Evolutionary conservation across 35 echinoderm and acorn worm species (phyloP).

Genomic region (Amphiura filiformis): DNA sequence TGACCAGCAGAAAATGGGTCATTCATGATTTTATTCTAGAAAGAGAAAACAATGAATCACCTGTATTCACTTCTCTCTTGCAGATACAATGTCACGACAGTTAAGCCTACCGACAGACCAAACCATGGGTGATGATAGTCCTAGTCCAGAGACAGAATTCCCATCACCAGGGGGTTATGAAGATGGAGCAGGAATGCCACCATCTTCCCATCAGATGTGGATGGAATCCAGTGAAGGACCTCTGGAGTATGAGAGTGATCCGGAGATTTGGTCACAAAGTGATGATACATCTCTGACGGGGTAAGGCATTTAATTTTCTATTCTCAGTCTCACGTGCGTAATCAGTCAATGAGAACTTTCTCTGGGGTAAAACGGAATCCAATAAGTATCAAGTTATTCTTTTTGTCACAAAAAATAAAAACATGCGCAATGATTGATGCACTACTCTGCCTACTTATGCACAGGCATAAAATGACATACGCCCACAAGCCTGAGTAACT

Average conservation of each 20-base stretch:
- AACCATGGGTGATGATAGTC: slow-evolving; percentile 5
- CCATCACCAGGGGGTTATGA: slow-evolving; percentile 21
- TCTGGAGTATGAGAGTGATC: slow-evolving; percentile 58
- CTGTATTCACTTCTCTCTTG: too few relatives aligned
- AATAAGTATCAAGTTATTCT: neutral
- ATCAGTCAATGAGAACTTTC: neutral
- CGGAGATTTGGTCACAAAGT: slow-evolving; percentile 83
- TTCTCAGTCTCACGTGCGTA: neutral
- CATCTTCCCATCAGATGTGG: slow-evolving; percentile 31
- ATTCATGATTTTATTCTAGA: too few relatives aligned
- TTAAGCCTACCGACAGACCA: neutral
- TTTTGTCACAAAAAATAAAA: too few relatives aligned
- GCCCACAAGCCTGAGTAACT: too few relatives aligned
- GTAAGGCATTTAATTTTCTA: slow-evolving; percentile 51
- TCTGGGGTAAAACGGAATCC: neutral
- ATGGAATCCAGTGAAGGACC: slow-evolving; percentile 61
- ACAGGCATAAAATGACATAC: too few relatives aligned
- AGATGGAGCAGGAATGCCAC: neutral
- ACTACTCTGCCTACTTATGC: too few relatives aligned
- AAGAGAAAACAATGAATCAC: too few relatives aligned
- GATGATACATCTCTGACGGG: slow-evolving; percentile 76
- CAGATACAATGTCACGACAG: neutral
- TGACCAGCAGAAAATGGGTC: too few relatives aligned
- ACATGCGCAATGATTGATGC: neutral
- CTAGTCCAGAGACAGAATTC: slow-evolving; percentile 15